These are phyloP conservation scores for Proctacanthus coquilletti DNA, from an alignment of 1,140 invertebrate genomes.

Conservation along the genomic window DNA sequence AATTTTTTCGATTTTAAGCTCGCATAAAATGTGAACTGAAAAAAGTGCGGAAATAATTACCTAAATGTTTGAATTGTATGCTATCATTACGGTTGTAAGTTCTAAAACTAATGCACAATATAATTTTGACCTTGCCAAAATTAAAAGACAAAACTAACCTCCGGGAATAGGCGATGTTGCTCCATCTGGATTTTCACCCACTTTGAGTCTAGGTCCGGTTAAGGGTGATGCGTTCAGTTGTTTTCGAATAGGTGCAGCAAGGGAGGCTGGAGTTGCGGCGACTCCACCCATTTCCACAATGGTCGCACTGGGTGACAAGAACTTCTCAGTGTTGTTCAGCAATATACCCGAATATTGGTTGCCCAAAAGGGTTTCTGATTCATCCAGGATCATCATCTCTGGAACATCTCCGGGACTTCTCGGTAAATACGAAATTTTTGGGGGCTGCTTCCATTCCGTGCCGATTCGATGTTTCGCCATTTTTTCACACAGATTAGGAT, in stretches of 20 bases:
- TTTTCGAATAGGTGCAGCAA: not conserved
- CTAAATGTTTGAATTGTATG: too few species aligned
- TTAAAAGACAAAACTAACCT: too few species aligned
- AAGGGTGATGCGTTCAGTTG: not conserved
- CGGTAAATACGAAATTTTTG: slow-evolving; percentile 1
- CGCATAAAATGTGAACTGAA: too few species aligned
- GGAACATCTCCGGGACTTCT: not conserved
- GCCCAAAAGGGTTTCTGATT: not conserved
- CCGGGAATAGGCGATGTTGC: not conserved
- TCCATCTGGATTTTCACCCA: not conserved
- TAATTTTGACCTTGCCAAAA: too few species aligned
- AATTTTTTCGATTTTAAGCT: too few species aligned
- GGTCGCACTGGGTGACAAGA: not conserved
- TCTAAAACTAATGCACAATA: too few species aligned
- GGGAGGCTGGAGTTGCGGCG: not conserved
- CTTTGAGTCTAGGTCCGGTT: not conserved
- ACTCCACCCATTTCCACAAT: slow-evolving; percentile 3
- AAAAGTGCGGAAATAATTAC: too few species aligned
- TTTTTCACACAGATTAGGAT: too few species aligned
- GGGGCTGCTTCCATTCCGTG: slow-evolving; percentile 2
- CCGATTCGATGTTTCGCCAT: slow-evolving; percentile 3
- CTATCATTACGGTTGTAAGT: too few species aligned
- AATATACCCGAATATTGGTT: not conserved
- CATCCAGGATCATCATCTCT: slow-evolving; percentile 1
- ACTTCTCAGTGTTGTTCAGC: slow-evolving; percentile 1